Percentiles rank a stretch among this genome's conserved stretches.
These are phyloP conservation scores for Takifugu flavidus DNA, from an alignment of 2,113 vertebrate genomes.

Conservation along the genomic window DNA sequence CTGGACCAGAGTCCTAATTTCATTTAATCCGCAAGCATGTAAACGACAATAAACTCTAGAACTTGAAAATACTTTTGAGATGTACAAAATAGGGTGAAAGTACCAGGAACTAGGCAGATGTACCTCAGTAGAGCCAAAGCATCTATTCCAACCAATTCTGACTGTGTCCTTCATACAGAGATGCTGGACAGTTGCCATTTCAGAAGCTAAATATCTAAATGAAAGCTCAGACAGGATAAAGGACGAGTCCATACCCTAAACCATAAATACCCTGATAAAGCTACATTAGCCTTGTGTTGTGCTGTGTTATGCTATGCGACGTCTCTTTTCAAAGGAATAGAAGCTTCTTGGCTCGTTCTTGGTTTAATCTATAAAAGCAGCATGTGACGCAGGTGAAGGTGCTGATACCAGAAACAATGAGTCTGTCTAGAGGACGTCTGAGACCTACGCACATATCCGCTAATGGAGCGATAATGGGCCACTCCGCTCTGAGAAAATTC, in stretches of 20 bases:
- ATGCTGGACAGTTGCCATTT: too few species aligned
- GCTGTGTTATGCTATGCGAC: not conserved
- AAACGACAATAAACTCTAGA: too few species aligned
- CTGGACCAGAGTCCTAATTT: too few species aligned
- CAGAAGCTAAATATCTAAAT: too few species aligned
- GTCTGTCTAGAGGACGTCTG: conserved; percentile 20
- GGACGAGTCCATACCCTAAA: conserved; percentile 5
- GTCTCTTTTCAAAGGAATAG: not conserved
- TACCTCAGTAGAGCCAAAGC: too few species aligned
- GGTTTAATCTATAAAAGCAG: conserved; percentile 20
- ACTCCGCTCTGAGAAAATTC: not conserved
- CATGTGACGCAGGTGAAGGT: too few species aligned
- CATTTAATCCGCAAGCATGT: too few species aligned
- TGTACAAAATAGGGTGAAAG: too few species aligned
- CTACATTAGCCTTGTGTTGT: not conserved
- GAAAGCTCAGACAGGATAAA: not conserved
- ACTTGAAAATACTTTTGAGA: too few species aligned
- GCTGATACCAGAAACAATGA: conserved; percentile 4
- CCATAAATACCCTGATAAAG: not conserved
- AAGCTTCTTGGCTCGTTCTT: conserved; percentile 7
- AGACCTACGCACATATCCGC: conserved; percentile 20
- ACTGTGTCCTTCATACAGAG: not conserved
- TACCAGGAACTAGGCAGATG: too few species aligned
- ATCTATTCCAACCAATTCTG: not conserved
- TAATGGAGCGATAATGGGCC: not conserved